Base-by-base conservation (phyloP, 2,113 vertebrate genomes). In the Fregetta grallaria region DNA sequence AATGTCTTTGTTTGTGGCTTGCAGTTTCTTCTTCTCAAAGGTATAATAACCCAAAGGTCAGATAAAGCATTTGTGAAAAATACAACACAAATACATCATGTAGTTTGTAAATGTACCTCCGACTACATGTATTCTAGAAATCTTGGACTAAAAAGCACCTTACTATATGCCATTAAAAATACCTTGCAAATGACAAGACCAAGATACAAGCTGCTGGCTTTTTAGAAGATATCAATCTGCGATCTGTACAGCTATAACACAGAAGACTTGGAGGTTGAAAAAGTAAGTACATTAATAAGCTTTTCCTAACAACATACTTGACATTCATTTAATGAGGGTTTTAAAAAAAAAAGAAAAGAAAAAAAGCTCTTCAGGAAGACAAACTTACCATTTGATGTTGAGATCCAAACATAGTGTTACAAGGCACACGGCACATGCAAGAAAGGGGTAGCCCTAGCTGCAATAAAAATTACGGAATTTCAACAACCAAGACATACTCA, bases 371-470 rank as follows among this genome's bases (percentile, higher is more conserved):
- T 49, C 47, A 38, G 30, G 42, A 74, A 59, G n/a, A 30, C n/a
- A 80, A 92, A 97, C 98, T 97, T 97, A 99, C 99, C 99, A 99
- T 99, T 96, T 99, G 99, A 98, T 99, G 99, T 50, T 99, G 99
- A 80, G 99, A 99, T 97, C 99, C 99, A 98, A 99, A 99, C 98
- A 99, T 97, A 30, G 99, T 99, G 97, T 99, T 99, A 96, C 99
- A 99, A 55, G 99, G 99, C 55, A 99, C 99, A 6, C 98, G 99
- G 84, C 99, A 99, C 94, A 99, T 80, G 56, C 98, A 98, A 52
- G 98, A 98, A 55, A 99, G 97, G 20, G 98, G 98, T 68, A 98
- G 81, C 65, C 98, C 98, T 2, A 99, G 98, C 98, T 99, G 94
- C 50, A 95, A 95, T 9, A 56, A 84, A 76, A 94, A 94, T 38